Percentiles rank a stretch among this genome's conserved stretches.
phyloP scores from a whole-genome alignment of 2,888 invertebrate species.

The Stenichneumon culpator region DNA sequence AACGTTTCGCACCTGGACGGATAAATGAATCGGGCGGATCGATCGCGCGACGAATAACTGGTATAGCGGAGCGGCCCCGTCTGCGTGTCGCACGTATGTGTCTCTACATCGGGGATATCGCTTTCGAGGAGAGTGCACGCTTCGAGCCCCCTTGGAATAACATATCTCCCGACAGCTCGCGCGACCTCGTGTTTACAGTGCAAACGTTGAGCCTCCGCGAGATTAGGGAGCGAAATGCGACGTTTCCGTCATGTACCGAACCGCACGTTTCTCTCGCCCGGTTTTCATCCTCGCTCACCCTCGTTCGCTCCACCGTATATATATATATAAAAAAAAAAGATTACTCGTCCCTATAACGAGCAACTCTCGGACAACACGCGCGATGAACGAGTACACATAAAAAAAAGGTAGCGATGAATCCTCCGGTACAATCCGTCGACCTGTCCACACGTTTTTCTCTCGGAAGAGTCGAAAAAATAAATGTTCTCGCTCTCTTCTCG shows the following conservation, averaged over 20 bases:
- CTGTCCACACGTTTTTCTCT: conserved; percentile 25
- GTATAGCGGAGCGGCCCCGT: not conserved
- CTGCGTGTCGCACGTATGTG: conserved; percentile 4
- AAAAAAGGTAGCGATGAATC: conserved; percentile 24
- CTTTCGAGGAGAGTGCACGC: conserved; percentile 70
- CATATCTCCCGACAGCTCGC: conserved; percentile 76
- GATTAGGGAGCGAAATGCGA: conserved; percentile 61
- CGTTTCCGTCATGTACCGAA: conserved; percentile 4
- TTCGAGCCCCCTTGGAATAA: conserved; percentile 76
- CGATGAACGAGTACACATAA: not conserved
- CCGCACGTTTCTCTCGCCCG: conserved; percentile 10
- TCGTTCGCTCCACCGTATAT: not conserved
- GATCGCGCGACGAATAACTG: conserved; percentile 33
- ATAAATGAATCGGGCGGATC: conserved; percentile 49
- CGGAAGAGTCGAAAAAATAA: conserved; percentile 21
- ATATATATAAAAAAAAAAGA: conserved; percentile 36
- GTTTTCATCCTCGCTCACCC: conserved; percentile 24
- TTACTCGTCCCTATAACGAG: conserved; percentile 25
- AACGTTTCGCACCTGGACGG: conserved; percentile 69
- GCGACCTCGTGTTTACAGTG: conserved; percentile 74
- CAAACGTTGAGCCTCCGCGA: conserved; percentile 71
- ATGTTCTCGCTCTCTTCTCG: not conserved
- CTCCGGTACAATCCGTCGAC: conserved; percentile 4
- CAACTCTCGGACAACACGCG: conserved; percentile 14
- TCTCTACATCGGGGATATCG: conserved; percentile 72